These are phyloP conservation scores for Gobio gobio DNA, from an alignment of 2,113 vertebrate species.

Conservation along the genomic window DNA sequence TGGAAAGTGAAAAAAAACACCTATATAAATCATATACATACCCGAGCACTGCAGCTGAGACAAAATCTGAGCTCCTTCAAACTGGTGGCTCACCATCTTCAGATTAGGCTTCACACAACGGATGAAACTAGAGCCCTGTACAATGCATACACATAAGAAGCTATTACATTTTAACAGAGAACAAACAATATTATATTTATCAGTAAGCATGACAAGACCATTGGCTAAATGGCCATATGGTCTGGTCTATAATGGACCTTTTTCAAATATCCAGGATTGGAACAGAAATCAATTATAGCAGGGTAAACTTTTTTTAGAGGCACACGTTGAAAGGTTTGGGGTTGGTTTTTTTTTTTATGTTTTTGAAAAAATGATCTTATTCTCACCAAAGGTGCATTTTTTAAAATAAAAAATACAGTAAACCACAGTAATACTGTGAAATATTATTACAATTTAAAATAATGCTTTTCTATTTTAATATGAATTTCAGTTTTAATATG, in stretches of 20 bases:
- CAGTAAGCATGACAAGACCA: not conserved
- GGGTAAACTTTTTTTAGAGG: not conserved
- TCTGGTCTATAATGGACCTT: not conserved
- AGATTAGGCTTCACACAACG: conserved; percentile 98
- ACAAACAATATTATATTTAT: not conserved
- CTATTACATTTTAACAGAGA: conserved; percentile 5
- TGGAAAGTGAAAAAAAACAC: not conserved
- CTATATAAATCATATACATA: conserved; percentile 62
- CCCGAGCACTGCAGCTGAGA: conserved; percentile 98
- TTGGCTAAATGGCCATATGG: not conserved
- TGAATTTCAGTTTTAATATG: no score
- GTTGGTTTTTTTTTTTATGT: no score
- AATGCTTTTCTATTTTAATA: no score
- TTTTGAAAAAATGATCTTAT: not conserved
- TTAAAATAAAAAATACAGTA: not conserved
- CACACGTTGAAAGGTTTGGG: not conserved
- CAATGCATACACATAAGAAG: conserved; percentile 14
- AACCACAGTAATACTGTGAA: not conserved
- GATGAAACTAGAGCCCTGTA: conserved; percentile 95
- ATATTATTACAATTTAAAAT: not conserved
- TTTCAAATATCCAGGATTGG: not conserved
- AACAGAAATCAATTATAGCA: not conserved
- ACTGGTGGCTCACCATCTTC: conserved; percentile 97
- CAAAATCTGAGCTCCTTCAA: conserved; percentile 96
- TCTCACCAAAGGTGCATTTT: not conserved